These are phyloP conservation scores for Labeo catla DNA, from an alignment of 2,113 vertebrate species.

Conservation along the genomic window DNA sequence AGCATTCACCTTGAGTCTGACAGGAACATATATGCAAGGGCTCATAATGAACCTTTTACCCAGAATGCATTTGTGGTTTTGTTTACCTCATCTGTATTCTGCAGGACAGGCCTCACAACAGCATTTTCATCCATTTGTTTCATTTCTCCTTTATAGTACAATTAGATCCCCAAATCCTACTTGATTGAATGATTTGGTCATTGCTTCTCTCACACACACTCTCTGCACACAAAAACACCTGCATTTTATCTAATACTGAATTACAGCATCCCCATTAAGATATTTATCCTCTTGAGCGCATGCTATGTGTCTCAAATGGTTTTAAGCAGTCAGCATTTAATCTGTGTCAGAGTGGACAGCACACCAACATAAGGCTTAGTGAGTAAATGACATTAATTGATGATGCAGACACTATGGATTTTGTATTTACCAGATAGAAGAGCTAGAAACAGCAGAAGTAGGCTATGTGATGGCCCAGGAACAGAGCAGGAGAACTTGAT, in stretches of 20 bases:
- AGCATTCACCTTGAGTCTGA: constrained; percentile 22
- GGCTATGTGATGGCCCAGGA: not conserved
- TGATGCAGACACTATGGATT: not conserved
- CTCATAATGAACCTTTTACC: not conserved
- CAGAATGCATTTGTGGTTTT: not conserved
- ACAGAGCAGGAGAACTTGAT: not conserved
- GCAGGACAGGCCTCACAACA: not conserved
- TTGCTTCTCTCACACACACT: not conserved
- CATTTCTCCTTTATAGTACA: not conserved
- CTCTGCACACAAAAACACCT: constrained; percentile 22
- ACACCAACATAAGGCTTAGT: not conserved
- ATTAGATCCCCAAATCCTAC: not conserved
- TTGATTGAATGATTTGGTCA: not conserved
- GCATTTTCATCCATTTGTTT: not conserved
- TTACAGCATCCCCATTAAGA: constrained; percentile 23
- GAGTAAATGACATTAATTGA: constrained; percentile 23
- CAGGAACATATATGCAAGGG: not conserved
- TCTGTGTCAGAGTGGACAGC: constrained; percentile 7
- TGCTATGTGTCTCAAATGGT: constrained; percentile 10
- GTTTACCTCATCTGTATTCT: constrained; percentile 20
- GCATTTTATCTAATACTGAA: constrained; percentile 10
- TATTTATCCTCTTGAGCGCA: constrained; percentile 35
- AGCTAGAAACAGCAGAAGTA: not conserved
- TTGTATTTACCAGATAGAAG: not conserved
- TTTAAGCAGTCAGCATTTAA: constrained; percentile 35